phyloP scores from a whole-genome alignment of 1,140 invertebrate genomes.

The Penaeus chinensis region DNA sequence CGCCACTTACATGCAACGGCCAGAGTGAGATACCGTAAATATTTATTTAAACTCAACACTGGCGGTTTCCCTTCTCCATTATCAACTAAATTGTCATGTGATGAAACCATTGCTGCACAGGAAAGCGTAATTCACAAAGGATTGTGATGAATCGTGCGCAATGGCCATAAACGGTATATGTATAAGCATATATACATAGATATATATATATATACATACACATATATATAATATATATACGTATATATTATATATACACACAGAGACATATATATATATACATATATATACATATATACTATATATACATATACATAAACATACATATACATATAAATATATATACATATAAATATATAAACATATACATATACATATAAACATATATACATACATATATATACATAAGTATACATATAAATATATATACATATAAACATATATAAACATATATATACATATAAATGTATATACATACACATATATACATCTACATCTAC shows the following conservation, averaged over 20 bases:
- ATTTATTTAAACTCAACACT: too few relatives aligned
- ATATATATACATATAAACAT: not conserved
- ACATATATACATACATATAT: constrained; percentile 10
- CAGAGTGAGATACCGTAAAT: too few relatives aligned
- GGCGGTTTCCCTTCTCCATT: too few relatives aligned
- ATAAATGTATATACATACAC: not conserved
- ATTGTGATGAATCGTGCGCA: too few relatives aligned
- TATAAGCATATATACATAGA: not conserved
- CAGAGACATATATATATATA: too few relatives aligned
- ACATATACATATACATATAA: constrained; percentile 9
- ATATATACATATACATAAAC: not conserved
- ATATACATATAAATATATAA: constrained; percentile 15
- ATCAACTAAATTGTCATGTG: too few relatives aligned
- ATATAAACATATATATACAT: not conserved
- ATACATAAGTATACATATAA: not conserved
- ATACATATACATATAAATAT: not conserved
- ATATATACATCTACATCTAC: not conserved
- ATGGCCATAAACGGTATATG: not conserved
- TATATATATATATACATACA: not conserved
- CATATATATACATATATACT: too few relatives aligned
- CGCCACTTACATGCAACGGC: too few relatives aligned
- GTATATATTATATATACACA: too few relatives aligned
- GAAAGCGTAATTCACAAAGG: too few relatives aligned
- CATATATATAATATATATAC: not conserved
- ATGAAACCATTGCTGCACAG: too few relatives aligned